Evolutionary conservation across 1,140 invertebrate species (phyloP).

Genomic region (Plectus sambesii): DNA sequence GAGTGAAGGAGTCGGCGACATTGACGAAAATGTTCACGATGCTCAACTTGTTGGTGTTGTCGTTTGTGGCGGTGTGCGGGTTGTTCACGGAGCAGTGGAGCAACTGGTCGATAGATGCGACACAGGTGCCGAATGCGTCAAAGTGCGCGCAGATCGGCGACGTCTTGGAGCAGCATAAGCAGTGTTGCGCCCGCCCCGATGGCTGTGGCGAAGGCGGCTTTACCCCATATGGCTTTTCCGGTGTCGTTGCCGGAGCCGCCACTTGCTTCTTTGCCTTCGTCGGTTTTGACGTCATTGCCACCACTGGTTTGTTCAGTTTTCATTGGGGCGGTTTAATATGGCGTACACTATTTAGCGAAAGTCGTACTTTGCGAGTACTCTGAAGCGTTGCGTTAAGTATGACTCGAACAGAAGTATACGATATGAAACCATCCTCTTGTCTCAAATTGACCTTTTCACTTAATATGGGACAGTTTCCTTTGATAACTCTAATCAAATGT

Average conservation of each 20-base stretch:
- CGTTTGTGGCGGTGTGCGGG: conserved; percentile 67
- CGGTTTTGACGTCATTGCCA: conserved; percentile 73
- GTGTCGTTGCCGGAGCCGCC: conserved; percentile 62
- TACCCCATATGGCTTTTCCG: conserved; percentile 65
- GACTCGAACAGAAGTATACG: too few species aligned
- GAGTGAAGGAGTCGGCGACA: conserved; percentile 49
- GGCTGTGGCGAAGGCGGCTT: conserved; percentile 57
- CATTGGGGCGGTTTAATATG: neutral
- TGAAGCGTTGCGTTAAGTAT: too few species aligned
- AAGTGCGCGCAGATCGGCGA: too few species aligned
- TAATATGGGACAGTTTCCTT: too few species aligned
- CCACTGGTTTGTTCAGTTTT: conserved; percentile 51
- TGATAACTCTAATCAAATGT: too few species aligned
- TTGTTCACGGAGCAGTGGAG: conserved; percentile 60
- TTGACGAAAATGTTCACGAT: conserved; percentile 79
- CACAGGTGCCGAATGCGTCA: neutral
- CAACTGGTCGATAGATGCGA: conserved; percentile 33
- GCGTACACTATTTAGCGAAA: too few species aligned
- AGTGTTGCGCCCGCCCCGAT: conserved; percentile 14
- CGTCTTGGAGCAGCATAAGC: too few species aligned
- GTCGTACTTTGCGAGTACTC: too few species aligned
- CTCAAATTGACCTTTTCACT: too few species aligned
- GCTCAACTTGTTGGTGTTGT: conserved; percentile 70
- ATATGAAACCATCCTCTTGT: too few species aligned
- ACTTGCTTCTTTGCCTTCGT: conserved; percentile 82